Evolutionary conservation across 1,140 invertebrate species (phyloP), one percentile per base, ranked within the genome.

Genomic region (Neodiprion pinetum): DNA sequence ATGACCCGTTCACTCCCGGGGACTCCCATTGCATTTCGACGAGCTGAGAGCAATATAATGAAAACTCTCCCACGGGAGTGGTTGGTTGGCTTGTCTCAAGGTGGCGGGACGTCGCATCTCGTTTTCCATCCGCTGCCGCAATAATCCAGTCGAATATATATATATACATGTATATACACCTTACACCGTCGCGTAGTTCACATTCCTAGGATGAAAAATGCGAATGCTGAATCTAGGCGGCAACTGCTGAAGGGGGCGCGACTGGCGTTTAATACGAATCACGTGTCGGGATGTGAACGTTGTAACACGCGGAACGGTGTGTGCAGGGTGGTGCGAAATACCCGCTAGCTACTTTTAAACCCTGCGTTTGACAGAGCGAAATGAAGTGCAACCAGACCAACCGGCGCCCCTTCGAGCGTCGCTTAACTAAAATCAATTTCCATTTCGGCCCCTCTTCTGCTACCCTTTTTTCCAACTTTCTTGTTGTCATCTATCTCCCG

Each of bases 371-470:
- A 21, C 67, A 69, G 67, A 69, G 14, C 67, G 67, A 47, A 69
- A 69, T 69, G 67, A 69, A 69, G 67, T 69, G 67, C 67, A 69
- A 47, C 67, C 40, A 69, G 67, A 21, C 21, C 40, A 11, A 23
- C 67, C 40, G 67, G 14, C 40, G 40, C 67, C 67, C 67, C 12
- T 47, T 23, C 67, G 21, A 69, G 21, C 67, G 40, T 23, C 67
- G 21, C 9, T 69, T 69, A 69, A 69, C 67, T 69, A 69, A 23
- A 69, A 69, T 69, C 67, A 69, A 69, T 69, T 69, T 69, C 67
- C 67, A 69, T 69, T 69, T 69, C 67, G 7, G 12, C 17, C 17
- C 67, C 17, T 12, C 12, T 69, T 69, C 12, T 21, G 12, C 21
- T 69, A 40, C 28, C 28, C 28, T 61, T 61, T 61, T 61, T 17